phyloP scores from a whole-genome alignment of 2,888 invertebrate species.

The Acanthopleura granulata region DNA sequence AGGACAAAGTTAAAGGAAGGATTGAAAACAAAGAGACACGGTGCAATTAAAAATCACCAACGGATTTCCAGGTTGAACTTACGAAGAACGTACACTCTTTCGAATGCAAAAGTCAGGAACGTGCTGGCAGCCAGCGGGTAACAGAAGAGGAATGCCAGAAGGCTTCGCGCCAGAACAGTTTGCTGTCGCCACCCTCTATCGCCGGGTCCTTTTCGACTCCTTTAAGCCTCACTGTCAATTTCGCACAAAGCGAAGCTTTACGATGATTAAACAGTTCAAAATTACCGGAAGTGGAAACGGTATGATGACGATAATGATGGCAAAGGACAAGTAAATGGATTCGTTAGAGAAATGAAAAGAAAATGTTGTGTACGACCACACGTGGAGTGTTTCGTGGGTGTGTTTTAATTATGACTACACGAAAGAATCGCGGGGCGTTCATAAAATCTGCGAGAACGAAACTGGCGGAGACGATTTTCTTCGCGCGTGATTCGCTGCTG shows the following conservation, averaged over 20 bases:
- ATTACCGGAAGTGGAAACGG: neutral
- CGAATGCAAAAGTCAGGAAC: neutral
- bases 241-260: neutral
- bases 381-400: neutral
- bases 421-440: neutral
- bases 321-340: neutral
- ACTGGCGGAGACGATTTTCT: neutral
- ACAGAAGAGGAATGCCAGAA: neutral
- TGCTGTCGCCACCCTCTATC: neutral
- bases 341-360: neutral
- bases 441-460: neutral
- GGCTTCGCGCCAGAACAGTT: neutral
- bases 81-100: neutral
- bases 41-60: neutral
- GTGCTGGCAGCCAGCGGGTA: neutral
- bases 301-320: neutral
- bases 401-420: neutral
- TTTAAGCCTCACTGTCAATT: neutral
- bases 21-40: neutral
- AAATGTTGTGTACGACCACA: neutral
- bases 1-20: neutral
- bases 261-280: neutral
- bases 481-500: neutral
- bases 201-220: neutral
- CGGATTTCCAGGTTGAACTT: neutral